phyloP scores from a whole-genome alignment of 2,888 invertebrate species.

The Sminthurides aquaticus region DNA sequence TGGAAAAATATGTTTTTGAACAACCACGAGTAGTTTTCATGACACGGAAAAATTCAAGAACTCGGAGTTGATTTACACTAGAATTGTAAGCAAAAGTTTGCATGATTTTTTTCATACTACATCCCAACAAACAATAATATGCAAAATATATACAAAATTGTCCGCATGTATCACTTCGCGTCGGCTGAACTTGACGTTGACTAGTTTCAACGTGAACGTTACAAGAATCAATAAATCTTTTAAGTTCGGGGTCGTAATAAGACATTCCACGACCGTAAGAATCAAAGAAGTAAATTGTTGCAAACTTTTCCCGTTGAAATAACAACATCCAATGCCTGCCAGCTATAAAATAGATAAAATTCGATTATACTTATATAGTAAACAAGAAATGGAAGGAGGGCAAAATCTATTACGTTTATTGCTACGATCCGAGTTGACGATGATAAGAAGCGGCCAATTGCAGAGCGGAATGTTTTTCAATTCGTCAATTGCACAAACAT shows the following conservation, averaged over 20 bases:
- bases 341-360: neutral
- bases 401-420: neutral
- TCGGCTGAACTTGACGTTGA: neutral
- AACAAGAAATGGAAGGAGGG: too few relatives aligned
- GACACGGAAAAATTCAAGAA: neutral
- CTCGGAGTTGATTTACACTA: neutral
- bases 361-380: neutral
- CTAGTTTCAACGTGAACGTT: neutral
- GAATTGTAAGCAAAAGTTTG: neutral
- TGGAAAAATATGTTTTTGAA: neutral
- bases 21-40: neutral
- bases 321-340: neutral
- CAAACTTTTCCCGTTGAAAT: neutral
- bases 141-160: neutral
- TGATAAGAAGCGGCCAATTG: neutral
- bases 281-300: neutral
- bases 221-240: neutral
- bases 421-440: neutral
- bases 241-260: neutral
- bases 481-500: neutral
- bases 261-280: neutral
- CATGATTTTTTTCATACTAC: neutral
- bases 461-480: neutral
- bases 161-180: neutral
- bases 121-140: neutral